Evolutionary conservation across 2,113 vertebrate genomes (phyloP), one percentile per base, ranked within the genome.

Genomic region (Scytalopus superciliaris): DNA sequence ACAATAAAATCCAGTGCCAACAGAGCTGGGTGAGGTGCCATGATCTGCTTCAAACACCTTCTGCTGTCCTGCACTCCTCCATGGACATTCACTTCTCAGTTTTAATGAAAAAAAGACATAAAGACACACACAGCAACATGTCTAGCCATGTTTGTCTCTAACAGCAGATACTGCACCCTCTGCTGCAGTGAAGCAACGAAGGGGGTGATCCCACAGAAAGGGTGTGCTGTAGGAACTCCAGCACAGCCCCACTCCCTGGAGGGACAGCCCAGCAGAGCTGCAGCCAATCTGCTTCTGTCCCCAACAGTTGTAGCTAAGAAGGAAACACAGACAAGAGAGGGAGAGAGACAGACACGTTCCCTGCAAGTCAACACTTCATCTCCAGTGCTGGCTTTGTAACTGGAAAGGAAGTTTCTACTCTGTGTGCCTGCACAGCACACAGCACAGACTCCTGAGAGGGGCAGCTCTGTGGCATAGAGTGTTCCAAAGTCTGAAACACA

Each of bases 401-500:
- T 25, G 16, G 25, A 78, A 84, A 81, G 37, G 30, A 49, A 78
- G 19, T 44, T 79, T 73, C 25, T 24, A n/a, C 9, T 31, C n/a
- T 33, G 15, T 27, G 28, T 16, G 6, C 7, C 53, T 68, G 27
- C 45, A 77, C n/a, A 52, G 12, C 9, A 70, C 81, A 55, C 3
- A 62, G 50, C 50, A 67, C 0, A 5, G 39, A 37, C 37, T 53
- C 25, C 69, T 47, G n/a, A 37, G 28, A 81, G 67, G 3, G 7
- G 5, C 1, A 4, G 56, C 37, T 39, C 59, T 30, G 59, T 21
- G 59, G 14, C 31, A 28, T 4, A 30, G 0, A 55, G 35, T 0
- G 1, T 10, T 77, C 27, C 45, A 12, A 33, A 31, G 33, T 57
- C 37, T 82, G 44, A 70, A 90, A 78, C 37, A 55, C 2, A 74